Evolutionary conservation across 2,888 invertebrate species (phyloP).

Genomic region (Brenthis hecate): DNA sequence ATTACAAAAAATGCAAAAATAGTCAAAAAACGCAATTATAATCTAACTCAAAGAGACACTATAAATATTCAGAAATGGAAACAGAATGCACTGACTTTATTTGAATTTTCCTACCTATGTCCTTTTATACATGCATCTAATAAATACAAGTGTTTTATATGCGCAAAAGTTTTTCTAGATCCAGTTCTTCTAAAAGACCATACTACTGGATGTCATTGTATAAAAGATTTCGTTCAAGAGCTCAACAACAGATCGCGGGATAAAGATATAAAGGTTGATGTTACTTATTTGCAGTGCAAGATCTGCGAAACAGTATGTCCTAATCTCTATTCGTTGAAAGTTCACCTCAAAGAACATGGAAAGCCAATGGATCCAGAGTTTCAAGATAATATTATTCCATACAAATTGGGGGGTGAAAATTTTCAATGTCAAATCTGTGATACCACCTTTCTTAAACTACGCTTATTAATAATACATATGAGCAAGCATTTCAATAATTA

Average conservation of each 20-base stretch:
- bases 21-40: slow-evolving; percentile 42
- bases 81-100: slow-evolving; percentile 58
- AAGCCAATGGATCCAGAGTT: slow-evolving; percentile 52
- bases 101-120: slow-evolving; percentile 62
- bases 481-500: slow-evolving; percentile 69
- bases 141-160: slow-evolving; percentile 67
- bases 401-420: slow-evolving; percentile 54
- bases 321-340: slow-evolving; percentile 53
- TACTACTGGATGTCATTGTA: slow-evolving; percentile 48
- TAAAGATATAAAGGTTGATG: slow-evolving; percentile 63
- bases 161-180: slow-evolving; percentile 55
- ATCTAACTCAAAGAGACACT: slow-evolving; percentile 38
- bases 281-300: slow-evolving; percentile 58
- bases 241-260: slow-evolving; percentile 55
- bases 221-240: slow-evolving; percentile 53
- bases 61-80: slow-evolving; percentile 51
- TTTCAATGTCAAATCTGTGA: slow-evolving; percentile 66
- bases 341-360: slow-evolving; percentile 59
- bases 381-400: slow-evolving; percentile 67
- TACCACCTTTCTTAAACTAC: slow-evolving; percentile 56
- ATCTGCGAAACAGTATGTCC: slow-evolving; percentile 52
- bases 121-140: slow-evolving; percentile 63
- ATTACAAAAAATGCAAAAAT: slow-evolving; percentile 52
- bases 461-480: slow-evolving; percentile 67
- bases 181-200: slow-evolving; percentile 55